Conservation (phyloP, 2,888 invertebrate species). For the Theretra japonica region DNA sequence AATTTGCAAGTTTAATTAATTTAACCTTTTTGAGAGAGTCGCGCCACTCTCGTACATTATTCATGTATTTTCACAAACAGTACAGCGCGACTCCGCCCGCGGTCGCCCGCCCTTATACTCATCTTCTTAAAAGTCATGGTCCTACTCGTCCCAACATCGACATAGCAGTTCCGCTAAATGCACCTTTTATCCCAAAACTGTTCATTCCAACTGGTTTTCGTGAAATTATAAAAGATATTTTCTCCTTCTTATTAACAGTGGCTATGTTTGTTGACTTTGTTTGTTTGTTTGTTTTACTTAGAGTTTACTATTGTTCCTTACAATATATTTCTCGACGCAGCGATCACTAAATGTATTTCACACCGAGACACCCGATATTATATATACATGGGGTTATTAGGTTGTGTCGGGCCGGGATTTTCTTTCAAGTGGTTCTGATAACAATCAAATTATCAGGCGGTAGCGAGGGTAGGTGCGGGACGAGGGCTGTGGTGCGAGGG, state of each 20-base stretch:
- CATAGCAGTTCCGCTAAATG: too few species aligned
- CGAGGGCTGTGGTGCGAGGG: background rate
- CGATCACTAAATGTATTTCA: background rate
- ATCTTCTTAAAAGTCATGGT: too few species aligned
- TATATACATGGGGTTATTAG: background rate
- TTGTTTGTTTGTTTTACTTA: too few species aligned
- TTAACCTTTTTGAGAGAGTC: slow-evolving; percentile 59
- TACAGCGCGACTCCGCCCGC: background rate
- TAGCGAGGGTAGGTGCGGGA: background rate
- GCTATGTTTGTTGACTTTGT: background rate
- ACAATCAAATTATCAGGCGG: slow-evolving; percentile 21
- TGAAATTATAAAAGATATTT: too few species aligned
- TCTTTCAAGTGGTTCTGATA: slow-evolving; percentile 23
- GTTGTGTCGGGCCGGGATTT: slow-evolving; percentile 1
- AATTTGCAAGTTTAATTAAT: slow-evolving; percentile 74
- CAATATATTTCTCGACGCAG: background rate
- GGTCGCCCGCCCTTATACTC: background rate
- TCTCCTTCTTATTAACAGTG: background rate
- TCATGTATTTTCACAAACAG: slow-evolving; percentile 21
- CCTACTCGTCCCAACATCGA: too few species aligned
- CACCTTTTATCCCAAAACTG: too few species aligned
- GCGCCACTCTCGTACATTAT: slow-evolving; percentile 35
- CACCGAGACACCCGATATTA: background rate
- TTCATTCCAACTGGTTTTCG: too few species aligned
- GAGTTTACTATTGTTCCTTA: background rate